phyloP scores from a whole-genome alignment of 2,888 invertebrate genomes.

The Sesia bembeciformis region DNA sequence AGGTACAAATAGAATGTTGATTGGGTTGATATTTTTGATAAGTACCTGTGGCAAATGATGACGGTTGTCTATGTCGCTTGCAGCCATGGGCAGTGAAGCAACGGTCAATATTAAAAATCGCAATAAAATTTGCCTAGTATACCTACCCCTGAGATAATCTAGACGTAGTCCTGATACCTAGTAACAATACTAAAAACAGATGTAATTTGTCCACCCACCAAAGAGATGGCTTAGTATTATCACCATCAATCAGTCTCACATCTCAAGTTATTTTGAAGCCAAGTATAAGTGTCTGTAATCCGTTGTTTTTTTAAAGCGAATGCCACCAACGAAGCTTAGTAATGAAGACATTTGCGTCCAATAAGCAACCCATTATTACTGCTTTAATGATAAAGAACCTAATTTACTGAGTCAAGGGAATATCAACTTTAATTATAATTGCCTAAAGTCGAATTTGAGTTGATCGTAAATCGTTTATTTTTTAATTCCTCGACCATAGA shows the following conservation, averaged over 20 bases:
- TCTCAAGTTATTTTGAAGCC: not conserved
- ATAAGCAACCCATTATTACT: constrained; percentile 38
- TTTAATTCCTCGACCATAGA: constrained; percentile 11
- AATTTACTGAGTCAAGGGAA: constrained; percentile 9
- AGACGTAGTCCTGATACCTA: no score
- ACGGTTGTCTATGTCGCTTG: no score
- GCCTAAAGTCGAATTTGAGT: constrained; percentile 7
- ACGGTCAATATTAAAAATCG: no score
- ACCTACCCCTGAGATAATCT: no score
- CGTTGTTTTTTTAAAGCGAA: not conserved
- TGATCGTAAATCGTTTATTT: constrained; percentile 7
- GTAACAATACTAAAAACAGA: no score
- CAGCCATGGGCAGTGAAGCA: no score
- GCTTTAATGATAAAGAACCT: constrained; percentile 32
- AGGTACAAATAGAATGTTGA: no score
- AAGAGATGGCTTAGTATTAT: no score
- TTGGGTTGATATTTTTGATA: no score
- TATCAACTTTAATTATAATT: constrained; percentile 2
- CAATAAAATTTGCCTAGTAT: no score
- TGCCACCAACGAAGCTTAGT: constrained; percentile 49
- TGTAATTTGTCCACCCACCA: no score
- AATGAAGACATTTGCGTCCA: constrained; percentile 58
- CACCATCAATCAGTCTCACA: not conserved
- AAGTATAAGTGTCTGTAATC: not conserved
- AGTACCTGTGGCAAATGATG: no score